These are phyloP conservation scores for Lamellibrachia luymesi DNA, from an alignment of 1,140 invertebrate genomes.

Conservation along the genomic window DNA sequence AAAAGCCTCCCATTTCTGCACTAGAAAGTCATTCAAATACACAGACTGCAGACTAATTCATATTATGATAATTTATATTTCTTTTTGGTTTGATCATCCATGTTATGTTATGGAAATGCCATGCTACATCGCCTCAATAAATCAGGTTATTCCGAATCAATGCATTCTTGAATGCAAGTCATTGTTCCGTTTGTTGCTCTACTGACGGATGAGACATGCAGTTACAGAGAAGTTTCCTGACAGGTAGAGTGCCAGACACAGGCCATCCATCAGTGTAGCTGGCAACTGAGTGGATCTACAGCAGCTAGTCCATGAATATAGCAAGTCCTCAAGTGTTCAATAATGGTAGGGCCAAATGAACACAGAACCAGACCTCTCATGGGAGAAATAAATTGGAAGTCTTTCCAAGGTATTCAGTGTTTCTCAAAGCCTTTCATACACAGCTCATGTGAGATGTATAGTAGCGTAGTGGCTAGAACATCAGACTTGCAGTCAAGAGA, in stretches of 20 bases:
- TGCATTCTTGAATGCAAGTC: neutral
- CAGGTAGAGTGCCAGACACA: neutral
- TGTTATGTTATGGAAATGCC: neutral
- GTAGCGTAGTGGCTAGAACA: too few relatives aligned
- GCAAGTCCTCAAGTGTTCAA: neutral
- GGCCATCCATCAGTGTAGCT: neutral
- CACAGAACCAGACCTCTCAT: neutral
- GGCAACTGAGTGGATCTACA: neutral
- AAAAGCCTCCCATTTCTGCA: neutral
- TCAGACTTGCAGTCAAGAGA: too few relatives aligned
- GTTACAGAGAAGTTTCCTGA: neutral
- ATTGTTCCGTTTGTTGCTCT: neutral
- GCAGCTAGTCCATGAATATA: neutral
- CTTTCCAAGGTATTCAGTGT: neutral
- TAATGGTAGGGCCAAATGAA: neutral
- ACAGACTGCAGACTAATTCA: neutral
- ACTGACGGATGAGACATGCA: neutral
- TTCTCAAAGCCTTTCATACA: neutral
- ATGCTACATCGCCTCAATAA: neutral
- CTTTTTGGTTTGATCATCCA: neutral
- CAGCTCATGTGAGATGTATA: too few relatives aligned
- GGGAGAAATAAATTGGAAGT: neutral
- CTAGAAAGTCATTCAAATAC: neutral
- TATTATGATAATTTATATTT: neutral
- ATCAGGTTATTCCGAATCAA: neutral